Evolutionary conservation across 2,797 vertebrate genomes (phyloP), one percentile per base, ranked within the genome.

Genomic region (Pseudochirops corinnae): DNA sequence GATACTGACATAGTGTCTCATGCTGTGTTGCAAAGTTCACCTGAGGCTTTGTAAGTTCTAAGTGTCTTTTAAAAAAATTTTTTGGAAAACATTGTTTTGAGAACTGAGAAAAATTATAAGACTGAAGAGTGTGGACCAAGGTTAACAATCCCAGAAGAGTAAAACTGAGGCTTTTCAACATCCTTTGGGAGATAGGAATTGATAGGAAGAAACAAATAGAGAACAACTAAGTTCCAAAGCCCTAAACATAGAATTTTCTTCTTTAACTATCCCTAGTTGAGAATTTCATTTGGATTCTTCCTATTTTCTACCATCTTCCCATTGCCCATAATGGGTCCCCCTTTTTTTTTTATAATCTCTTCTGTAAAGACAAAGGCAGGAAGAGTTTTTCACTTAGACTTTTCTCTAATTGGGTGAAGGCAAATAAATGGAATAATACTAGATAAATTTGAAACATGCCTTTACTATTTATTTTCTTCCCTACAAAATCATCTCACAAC

Each of bases 401-500:
- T 95, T 82, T 82, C n/a, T 93, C 90, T 93, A 52, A 29, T n/a
- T 90, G 33, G 57, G 55, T 58, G n/a, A 28, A 7, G 57, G 58
- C 29, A 95, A 46, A 62, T 62, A 39, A 91, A 62, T 4, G n/a
- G n/a, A 5, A 12, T 60, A 39, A 24, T 46, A 53, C 3, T 87
- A 52, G 29, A 62, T 90, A 93, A 67, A 24, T n/a, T 67, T 82
- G 26, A 82, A 55, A 39, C 53, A 39, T 46, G 52, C 12, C 39
- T 91, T 90, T 26, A 53, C 90, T 2, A 53, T 58, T 67, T 29
- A 2, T 56, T 60, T 92, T 74, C 56, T 3, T 62, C 67, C 62
- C 50, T 53, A 50, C 58, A 29, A 90, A 39, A 14, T 28, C 3
- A 29, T 52, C 60, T 33, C 91, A 12, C 18, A 92, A 67, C 33